These are phyloP conservation scores for Toxonevra muliebris DNA, from an alignment of 2,888 invertebrate genomes.

Conservation along the genomic window DNA sequence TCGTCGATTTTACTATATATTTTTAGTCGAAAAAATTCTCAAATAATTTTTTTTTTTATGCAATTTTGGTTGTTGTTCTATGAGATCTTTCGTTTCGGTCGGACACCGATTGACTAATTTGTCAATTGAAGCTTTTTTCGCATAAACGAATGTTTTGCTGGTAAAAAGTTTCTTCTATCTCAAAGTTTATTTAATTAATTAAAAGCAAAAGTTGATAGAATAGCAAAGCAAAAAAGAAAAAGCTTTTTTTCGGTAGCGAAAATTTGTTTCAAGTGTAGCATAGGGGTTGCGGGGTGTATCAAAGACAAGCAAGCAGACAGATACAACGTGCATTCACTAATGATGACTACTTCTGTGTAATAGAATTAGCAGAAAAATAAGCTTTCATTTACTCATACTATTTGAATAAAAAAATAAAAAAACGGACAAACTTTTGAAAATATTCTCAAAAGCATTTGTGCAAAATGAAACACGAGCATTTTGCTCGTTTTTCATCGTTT, in stretches of 20 bases:
- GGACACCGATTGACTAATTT: constrained; percentile 66
- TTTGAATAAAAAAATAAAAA: no score
- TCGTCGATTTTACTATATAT: constrained; percentile 10
- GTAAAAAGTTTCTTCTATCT: neutral
- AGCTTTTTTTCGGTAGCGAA: constrained; percentile 4
- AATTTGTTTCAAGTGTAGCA: neutral
- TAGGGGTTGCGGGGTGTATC: neutral
- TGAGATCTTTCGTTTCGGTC: constrained; percentile 66
- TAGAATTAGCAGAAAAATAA: no score
- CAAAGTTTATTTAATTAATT: constrained; percentile 14
- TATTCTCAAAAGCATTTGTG: no score
- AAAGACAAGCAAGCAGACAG: no score
- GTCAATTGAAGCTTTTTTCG: constrained; percentile 46
- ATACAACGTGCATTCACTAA: no score
- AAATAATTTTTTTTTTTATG: constrained; percentile 21
- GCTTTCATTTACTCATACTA: no score
- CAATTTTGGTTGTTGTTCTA: constrained; percentile 36
- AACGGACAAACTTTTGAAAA: no score
- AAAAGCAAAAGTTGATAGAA: constrained; percentile 8
- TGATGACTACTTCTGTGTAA: no score
- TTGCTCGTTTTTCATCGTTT: no score
- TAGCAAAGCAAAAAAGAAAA: constrained; percentile 6
- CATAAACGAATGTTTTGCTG: neutral
- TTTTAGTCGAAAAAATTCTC: constrained; percentile 12
- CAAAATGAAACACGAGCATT: no score